Evolutionary conservation across 1,140 invertebrate species (phyloP).

Genomic region (Charaxes varanes): DNA sequence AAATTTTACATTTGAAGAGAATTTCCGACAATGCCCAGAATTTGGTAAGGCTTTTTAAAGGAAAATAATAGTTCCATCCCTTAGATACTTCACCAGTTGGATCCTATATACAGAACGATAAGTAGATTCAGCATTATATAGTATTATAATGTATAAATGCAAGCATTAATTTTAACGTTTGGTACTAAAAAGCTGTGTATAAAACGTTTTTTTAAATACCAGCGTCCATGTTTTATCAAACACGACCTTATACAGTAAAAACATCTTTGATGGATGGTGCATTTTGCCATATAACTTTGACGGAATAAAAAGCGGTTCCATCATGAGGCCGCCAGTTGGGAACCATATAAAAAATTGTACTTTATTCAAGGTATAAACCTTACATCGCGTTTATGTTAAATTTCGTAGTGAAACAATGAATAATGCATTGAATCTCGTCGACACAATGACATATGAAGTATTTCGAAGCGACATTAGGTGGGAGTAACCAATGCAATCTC

Average conservation of each 20-base stretch:
- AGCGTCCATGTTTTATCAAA: background rate
- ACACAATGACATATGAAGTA: slow-evolving; percentile 66
- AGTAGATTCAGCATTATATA: too few relatives aligned
- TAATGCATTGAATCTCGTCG: slow-evolving; percentile 53
- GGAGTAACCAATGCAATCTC: slow-evolving; percentile 42
- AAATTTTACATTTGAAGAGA: too few relatives aligned
- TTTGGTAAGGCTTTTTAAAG: too few relatives aligned
- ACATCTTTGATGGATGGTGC: slow-evolving; percentile 18
- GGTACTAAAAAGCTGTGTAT: too few relatives aligned
- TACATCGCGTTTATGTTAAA: slow-evolving; percentile 69
- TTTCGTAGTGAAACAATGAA: slow-evolving; percentile 68
- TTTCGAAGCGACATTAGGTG: slow-evolving; percentile 53
- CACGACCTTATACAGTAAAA: slow-evolving; percentile 1
- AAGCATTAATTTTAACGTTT: too few relatives aligned
- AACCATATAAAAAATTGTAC: slow-evolving; percentile 52
- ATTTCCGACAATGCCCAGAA: too few relatives aligned
- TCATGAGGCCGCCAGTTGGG: slow-evolving; percentile 26
- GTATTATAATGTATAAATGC: too few relatives aligned
- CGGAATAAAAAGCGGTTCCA: slow-evolving; percentile 38
- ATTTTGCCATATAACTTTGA: slow-evolving; percentile 18
- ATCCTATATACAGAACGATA: too few relatives aligned
- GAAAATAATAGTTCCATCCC: too few relatives aligned
- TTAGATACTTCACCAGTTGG: too few relatives aligned
- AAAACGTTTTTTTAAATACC: too few relatives aligned
- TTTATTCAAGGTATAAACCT: slow-evolving; percentile 66